Evolutionary conservation across 2,113 vertebrate species (phyloP), one percentile per base, ranked within the genome.

Genomic region (Corvus hawaiiensis): DNA sequence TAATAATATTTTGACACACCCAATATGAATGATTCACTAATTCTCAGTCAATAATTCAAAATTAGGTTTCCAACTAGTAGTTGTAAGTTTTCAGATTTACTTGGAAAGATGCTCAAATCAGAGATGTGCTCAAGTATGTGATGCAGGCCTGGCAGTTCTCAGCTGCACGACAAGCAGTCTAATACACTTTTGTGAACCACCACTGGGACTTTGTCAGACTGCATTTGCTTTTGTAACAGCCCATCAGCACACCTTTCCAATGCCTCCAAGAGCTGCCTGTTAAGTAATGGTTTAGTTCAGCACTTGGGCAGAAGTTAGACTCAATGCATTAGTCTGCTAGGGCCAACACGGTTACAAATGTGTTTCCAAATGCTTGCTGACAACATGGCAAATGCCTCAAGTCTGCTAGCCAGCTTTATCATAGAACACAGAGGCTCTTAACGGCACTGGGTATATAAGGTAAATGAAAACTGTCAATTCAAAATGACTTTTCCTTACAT

Each of bases 391-490:
- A 95, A 93, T 80, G 54, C 61, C 64, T 91, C 44, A 21, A 82
- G 82, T 64, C 75, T 64, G 63, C 59, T 41, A 87, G 55, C 30
- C 67, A 63, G 58, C 78, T 96, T 94, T 91, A 80, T 71, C 87
- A 91, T n/a, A 27, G 33, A 87, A 77, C 61, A 86, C 0, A 0
- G 77, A 84, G 61, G 71, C 59, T 94, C 59, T 51, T 51, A 91
- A 80, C 0, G 0, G 59, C 78, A 64, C 41, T 16, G 24, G 56
- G 52, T 88, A 84, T 72, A 67, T 13, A 83, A 79, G 33, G 78
- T 58, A 96, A 90, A 94, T 77, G 75, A 95, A 95, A 96, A 76
- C 89, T 85, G 87, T 74, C 77, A 89, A 95, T 91, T 93, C 81
- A 84, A 68, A 96, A 74, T 3, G 24, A 87, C 66, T 93, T 96